Evolutionary conservation across 2,888 invertebrate genomes (phyloP).

Genomic region (Tenthredo amoena): DNA sequence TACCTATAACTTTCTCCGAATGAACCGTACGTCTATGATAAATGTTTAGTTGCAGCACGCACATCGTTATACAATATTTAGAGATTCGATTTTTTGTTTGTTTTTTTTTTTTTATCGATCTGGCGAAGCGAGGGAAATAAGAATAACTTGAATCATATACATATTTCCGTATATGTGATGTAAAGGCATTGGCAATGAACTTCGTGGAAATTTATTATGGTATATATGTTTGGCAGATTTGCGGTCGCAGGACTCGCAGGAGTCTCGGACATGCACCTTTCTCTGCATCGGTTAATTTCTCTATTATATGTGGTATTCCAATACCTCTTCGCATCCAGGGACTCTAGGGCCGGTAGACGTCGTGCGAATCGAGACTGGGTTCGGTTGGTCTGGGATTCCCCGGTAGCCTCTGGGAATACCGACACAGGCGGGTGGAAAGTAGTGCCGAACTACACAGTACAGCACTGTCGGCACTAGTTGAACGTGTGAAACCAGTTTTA

Average conservation of each 20-base stretch:
- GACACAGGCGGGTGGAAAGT: conserved; percentile 42
- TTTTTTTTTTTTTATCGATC: not conserved
- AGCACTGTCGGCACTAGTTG: not conserved
- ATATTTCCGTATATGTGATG: not conserved
- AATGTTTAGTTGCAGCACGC: not conserved
- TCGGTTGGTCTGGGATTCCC: conserved; percentile 49
- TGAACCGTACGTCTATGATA: not conserved
- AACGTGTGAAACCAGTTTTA: conserved; percentile 47
- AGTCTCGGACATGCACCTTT: conserved; percentile 20
- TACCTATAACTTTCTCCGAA: conserved; percentile 3
- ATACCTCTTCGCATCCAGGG: not conserved
- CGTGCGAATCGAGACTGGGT: conserved; percentile 2
- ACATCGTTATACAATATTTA: not conserved
- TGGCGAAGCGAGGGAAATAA: not conserved
- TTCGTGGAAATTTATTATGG: not conserved
- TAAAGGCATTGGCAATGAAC: not conserved
- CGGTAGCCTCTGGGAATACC: conserved; percentile 47
- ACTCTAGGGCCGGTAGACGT: not conserved
- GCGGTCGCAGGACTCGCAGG: not conserved
- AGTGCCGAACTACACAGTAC: not conserved
- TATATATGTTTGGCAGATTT: not conserved
- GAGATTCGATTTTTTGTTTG: not conserved
- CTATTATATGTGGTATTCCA: not conserved
- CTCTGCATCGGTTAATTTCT: not conserved
- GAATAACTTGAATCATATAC: not conserved